Base-by-base conservation (phyloP, 2,113 vertebrate genomes). In the Apeltes quadracus region DNA sequence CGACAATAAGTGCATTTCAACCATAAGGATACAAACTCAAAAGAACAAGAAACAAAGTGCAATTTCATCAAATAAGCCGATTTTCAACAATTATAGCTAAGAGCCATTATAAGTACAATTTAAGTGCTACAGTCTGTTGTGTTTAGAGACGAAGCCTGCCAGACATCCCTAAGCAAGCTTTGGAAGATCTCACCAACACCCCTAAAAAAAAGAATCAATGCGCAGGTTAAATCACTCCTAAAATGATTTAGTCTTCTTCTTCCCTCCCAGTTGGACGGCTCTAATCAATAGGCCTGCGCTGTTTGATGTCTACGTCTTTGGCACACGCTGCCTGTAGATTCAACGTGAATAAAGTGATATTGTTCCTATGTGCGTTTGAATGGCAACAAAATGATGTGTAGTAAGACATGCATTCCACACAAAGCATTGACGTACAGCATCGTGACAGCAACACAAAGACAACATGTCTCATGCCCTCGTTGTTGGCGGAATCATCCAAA, bases 301-400 rank as follows among this genome's bases (percentile, higher is more conserved):
- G 65, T 75, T 84, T 77, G 51, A 73, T 63, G 70, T 76, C 65
- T 62, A 25, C 51, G 29, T 69, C 39, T 85, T 85, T 85, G 75
- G 78, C 54, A 71, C 61, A 32, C 38, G 46, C 23, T 51, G 58
- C 53, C 48, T 72, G 57, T 51, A 57, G 53, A 82, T 51, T 70
- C 57, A 34, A 69, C 44, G 72, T 50, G 58, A 84, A 78, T 63
- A 76, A 61, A 43, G 29, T 15, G 22, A 43, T 74, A 51, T 57
- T 68, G 25, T 61, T 59, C 68, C 71, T 32, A 43, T 22, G 69
- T 61, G 44, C 16, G 15, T 5, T 50, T 3, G 25, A 32, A 51
- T 32, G 61, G 44, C 41, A 22, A 61, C 16, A 57, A n/a, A 64
- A 16, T 14, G 13, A 18, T 43, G 32, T 20, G 46, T 44, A 56